Evolutionary conservation across 2,888 invertebrate genomes (phyloP).

Genomic region (Danaus chrysippus): DNA sequence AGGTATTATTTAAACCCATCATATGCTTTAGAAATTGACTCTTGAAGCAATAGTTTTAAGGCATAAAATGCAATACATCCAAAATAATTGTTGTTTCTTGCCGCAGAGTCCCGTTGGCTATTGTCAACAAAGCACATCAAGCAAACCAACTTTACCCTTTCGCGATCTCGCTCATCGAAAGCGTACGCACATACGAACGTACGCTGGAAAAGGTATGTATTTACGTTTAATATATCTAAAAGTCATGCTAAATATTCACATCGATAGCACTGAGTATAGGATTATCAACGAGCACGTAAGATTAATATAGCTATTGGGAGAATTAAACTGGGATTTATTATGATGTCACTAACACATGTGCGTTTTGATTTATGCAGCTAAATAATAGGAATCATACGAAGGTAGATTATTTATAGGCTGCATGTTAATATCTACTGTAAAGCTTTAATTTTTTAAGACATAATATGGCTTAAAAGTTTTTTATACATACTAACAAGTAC

Average conservation of each 20-base stretch:
- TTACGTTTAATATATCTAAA: neutral
- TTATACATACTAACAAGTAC: conserved; percentile 21
- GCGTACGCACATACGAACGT: conserved; percentile 97
- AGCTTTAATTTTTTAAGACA: conserved; percentile 10
- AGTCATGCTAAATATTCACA: conserved; percentile 16
- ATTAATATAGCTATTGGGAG: conserved; percentile 12
- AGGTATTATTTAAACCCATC: conserved; percentile 53
- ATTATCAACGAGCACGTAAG: conserved; percentile 32
- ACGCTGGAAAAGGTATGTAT: conserved; percentile 94
- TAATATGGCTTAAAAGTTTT: conserved; percentile 10
- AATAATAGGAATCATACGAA: conserved; percentile 80
- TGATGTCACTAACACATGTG: conserved; percentile 65
- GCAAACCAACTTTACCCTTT: conserved; percentile 99
- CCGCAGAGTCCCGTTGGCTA: conserved; percentile 94
- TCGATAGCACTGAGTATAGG: conserved; percentile 21
- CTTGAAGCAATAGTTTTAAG: too few species aligned
- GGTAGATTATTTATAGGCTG: conserved; percentile 57
- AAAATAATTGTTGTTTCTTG: neutral
- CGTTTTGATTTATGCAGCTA: conserved; percentile 79
- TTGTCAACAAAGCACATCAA: conserved; percentile 99
- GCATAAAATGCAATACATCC: too few species aligned
- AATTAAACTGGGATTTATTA: conserved; percentile 28
- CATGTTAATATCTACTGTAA: conserved; percentile 19
- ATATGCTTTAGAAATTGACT: too few species aligned
- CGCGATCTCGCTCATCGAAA: conserved; percentile 98